Percentiles rank a stretch among this genome's conserved stretches.
Conservation (phyloP, 2,113 vertebrate species). For the Poicephalus gulielmi region DNA sequence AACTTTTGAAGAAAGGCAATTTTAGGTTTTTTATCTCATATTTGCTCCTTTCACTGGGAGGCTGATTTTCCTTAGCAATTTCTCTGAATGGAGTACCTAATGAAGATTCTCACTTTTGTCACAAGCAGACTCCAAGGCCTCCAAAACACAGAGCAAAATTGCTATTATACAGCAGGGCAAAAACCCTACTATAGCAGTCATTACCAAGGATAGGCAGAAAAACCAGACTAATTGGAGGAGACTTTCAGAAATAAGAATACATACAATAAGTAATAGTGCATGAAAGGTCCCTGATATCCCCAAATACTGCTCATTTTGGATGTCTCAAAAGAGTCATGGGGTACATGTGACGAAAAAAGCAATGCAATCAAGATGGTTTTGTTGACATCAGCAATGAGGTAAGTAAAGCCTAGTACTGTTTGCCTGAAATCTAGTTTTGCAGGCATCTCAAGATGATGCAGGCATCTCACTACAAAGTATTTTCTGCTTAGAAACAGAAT, state of each 20-base stretch:
- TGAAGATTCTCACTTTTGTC: neutral
- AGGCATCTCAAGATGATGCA: neutral
- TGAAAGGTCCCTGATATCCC: neutral
- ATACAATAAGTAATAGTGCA: neutral
- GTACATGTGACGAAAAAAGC: neutral
- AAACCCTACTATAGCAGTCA: neutral
- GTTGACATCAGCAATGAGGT: neutral
- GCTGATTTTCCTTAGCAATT: neutral
- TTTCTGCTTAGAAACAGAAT: neutral
- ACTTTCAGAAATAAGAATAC: neutral
- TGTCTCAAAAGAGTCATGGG: neutral
- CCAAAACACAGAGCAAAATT: neutral
- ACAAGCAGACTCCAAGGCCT: neutral
- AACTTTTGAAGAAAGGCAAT: neutral
- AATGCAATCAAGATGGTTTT: neutral
- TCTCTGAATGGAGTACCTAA: neutral
- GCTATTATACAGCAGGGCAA: neutral
- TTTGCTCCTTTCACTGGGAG: neutral
- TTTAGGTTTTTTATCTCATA: neutral
- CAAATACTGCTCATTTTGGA: neutral
- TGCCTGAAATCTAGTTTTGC: neutral
- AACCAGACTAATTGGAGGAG: neutral
- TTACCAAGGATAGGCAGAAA: neutral
- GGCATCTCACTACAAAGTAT: neutral
- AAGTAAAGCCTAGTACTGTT: neutral